phyloP scores from a whole-genome alignment of 2,797 vertebrate species.

The Pelobates cultripes region DNA sequence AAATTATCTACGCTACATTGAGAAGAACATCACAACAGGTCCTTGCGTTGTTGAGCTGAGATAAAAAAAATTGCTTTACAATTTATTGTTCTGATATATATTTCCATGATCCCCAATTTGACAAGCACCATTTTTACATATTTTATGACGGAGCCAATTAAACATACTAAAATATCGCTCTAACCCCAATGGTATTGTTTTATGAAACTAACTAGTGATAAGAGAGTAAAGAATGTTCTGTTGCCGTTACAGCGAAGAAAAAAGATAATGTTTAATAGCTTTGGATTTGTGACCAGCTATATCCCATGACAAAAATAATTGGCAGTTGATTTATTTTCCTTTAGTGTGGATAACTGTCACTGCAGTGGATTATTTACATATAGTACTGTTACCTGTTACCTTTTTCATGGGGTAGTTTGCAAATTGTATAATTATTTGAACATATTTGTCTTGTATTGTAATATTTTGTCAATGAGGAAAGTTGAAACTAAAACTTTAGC shows the following conservation, averaged over 20 bases:
- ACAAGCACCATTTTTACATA: not conserved
- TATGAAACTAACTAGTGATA: conserved; percentile 1
- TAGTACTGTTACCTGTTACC: not conserved
- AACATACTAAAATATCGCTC: not conserved
- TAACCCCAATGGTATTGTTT: not conserved
- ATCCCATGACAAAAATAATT: not conserved
- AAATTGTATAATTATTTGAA: too few species aligned
- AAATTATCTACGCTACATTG: conserved; percentile 20
- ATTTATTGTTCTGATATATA: conserved; percentile 15
- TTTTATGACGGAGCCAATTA: not conserved
- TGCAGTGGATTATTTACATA: not conserved
- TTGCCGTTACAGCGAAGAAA: too few species aligned
- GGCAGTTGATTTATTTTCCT: not conserved
- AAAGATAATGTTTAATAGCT: too few species aligned
- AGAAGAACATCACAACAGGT: conserved; percentile 24
- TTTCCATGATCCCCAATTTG: not conserved
- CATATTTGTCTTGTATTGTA: too few species aligned
- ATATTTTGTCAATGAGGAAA: too few species aligned
- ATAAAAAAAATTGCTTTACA: conserved; percentile 35
- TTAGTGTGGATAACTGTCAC: not conserved
- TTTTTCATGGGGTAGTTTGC: not conserved
- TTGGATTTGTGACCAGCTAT: too few species aligned
- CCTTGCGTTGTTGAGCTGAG: not conserved
- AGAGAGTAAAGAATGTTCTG: not conserved
- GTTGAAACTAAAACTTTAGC: too few species aligned